These are phyloP conservation scores for Actinopyga echinites DNA, from an alignment of 53 echinoderm and acorn worm genomes.

Conservation along the genomic window DNA sequence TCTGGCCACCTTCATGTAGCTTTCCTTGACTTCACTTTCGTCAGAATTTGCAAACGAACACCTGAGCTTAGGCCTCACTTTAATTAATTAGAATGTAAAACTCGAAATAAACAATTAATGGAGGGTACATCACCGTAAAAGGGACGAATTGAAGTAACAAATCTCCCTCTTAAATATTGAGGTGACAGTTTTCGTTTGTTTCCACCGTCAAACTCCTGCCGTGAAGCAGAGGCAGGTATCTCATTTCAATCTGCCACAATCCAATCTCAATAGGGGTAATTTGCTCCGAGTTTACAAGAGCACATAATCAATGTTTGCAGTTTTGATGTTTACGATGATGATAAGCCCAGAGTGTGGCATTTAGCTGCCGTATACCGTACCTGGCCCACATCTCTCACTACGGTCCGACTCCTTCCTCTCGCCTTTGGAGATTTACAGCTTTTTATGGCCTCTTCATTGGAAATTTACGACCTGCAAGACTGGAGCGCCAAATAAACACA, in stretches of 20 bases:
- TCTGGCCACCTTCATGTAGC: too few relatives aligned
- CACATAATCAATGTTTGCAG: conserved; percentile 46
- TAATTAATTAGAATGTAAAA: conserved; percentile 48
- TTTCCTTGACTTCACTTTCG: too few relatives aligned
- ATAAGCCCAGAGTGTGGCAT: conserved; percentile 42
- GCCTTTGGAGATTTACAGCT: conserved; percentile 35
- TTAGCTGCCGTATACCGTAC: conserved; percentile 7
- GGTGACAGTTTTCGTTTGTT: conserved; percentile 15
- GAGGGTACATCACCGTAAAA: conserved; percentile 27
- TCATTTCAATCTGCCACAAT: conserved; percentile 38
- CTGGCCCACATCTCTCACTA: conserved; percentile 42
- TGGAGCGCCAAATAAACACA: conserved; percentile 51
- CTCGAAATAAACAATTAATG: conserved; percentile 44
- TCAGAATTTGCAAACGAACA: neutral
- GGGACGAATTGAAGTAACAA: conserved; percentile 28
- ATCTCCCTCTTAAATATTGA: conserved; percentile 41
- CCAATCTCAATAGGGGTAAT: conserved; percentile 49
- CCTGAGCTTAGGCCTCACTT: conserved; percentile 39
- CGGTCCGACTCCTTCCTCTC: conserved; percentile 4
- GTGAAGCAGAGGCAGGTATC: neutral
- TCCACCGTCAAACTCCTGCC: neutral
- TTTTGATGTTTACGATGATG: conserved; percentile 51
- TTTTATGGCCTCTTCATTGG: conserved; percentile 49
- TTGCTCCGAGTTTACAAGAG: conserved; percentile 36
- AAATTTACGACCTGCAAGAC: conserved; percentile 38